Base-by-base conservation (phyloP, 2,888 invertebrate genomes). In the Caradrina clavipalpis region DNA sequence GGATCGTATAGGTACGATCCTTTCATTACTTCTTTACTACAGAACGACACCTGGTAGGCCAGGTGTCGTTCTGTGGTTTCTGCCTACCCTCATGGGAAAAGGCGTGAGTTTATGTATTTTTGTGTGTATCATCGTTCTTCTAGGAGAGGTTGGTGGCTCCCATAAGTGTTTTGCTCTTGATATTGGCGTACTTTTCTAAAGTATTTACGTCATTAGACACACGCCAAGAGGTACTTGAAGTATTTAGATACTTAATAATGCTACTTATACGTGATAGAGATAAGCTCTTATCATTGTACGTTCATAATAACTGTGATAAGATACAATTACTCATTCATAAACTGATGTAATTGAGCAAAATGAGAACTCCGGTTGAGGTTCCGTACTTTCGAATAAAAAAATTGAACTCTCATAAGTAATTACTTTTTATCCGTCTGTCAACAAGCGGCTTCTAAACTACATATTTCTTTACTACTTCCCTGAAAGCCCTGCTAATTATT, bases 311-410 rank as follows among this genome's bases (percentile, higher is more conserved):
- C 19, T 49, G 8, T 57, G 75, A 80, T 75, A 66, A 60, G 35
- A 8, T 17, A 45, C 57, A 56, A 60, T 75, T 56, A 79, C 56
- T 79, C 66, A 65, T 74, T 51, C 58, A 70, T 54, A 21, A 69
- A 45, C 42, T 56, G 53, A 61, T 74, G 47, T 79, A 42, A 57
- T 66, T 35, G 49, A 49, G 35, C 50, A 15, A 59, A 42, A 70
- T 57, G 21, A 54, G 22, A 39, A 72, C 49, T 71, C 59, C 35
- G 22, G 31, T 39, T 39, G 13, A 13, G 11, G 13, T 39, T 39
- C 39, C 39, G 39, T 39, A 39, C 1, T 39, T 39, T 13, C 11
- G 3, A 39, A 39, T 10, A 13, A 39, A 39, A 11, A 39, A 3
- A 39, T 1, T 2, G 13, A 11, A 39, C 39, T 13, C 39, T 11